Evolutionary conservation across 2,113 vertebrate genomes (phyloP).

Genomic region (Arvicanthis niloticus): DNA sequence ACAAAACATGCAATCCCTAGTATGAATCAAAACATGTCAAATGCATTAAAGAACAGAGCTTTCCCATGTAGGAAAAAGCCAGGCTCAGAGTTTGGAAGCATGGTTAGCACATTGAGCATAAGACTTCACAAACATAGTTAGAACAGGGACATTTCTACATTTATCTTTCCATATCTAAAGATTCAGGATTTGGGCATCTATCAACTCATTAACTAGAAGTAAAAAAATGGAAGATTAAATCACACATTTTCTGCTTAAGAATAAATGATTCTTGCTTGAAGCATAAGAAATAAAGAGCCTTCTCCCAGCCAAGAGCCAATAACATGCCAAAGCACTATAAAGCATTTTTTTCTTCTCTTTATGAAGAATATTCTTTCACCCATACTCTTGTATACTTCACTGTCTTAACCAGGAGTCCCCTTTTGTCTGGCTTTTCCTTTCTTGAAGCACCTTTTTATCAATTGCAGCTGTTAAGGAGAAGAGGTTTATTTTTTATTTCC

Average conservation of each 20-base stretch:
- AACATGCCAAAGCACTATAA: neutral
- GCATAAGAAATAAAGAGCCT: neutral
- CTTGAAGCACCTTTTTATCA: conserved; percentile 49
- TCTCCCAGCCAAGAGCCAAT: neutral
- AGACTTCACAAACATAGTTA: neutral
- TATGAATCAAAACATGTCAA: conserved; percentile 1
- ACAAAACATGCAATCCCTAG: neutral
- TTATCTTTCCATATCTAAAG: neutral
- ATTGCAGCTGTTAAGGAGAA: conserved; percentile 56
- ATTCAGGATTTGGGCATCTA: neutral
- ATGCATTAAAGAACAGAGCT: neutral
- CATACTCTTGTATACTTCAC: neutral
- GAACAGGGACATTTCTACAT: neutral
- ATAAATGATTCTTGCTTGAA: neutral
- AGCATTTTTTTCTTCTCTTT: conserved; percentile 18
- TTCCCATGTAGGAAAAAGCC: neutral
- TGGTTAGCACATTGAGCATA: neutral
- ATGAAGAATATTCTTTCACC: conserved; percentile 32
- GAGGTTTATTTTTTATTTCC: neutral
- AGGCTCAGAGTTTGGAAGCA: too few relatives aligned
- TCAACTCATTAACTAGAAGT: neutral
- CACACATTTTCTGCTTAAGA: neutral
- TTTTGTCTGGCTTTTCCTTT: conserved; percentile 67
- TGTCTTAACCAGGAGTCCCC: conserved; percentile 36
- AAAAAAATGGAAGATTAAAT: neutral